Conservation (phyloP, 2,797 vertebrate genomes). For the Echeneis naucrates region DNA sequence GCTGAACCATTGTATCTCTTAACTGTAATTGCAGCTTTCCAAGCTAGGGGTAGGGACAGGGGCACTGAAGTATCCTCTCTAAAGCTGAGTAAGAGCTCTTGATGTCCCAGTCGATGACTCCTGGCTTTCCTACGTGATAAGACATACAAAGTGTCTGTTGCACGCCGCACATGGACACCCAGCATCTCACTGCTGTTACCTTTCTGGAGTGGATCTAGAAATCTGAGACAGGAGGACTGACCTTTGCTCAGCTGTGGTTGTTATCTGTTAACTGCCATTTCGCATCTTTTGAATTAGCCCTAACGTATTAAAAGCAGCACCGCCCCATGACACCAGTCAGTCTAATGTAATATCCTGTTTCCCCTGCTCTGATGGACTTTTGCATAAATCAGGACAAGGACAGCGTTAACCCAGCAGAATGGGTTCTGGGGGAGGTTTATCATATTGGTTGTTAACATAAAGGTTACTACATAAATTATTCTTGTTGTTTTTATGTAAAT, state of each 20-base stretch:
- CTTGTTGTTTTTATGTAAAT: not conserved
- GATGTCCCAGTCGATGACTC: constrained; percentile 3
- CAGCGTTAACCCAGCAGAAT: not conserved
- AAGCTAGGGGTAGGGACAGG: too few species aligned
- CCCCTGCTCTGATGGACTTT: not conserved
- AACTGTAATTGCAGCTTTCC: constrained; percentile 42
- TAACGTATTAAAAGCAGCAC: constrained; percentile 1
- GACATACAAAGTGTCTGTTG: not conserved
- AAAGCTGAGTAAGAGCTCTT: constrained; percentile 31
- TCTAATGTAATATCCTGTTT: not conserved
- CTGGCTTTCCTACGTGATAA: not conserved
- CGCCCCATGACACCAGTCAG: not conserved
- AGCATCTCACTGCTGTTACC: constrained; percentile 20
- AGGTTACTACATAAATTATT: not conserved
- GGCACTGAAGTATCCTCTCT: constrained; percentile 27
- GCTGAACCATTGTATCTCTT: constrained; percentile 30
- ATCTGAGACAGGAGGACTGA: not conserved
- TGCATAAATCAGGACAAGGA: not conserved
- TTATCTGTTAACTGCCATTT: too few species aligned
- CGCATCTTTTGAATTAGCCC: not conserved
- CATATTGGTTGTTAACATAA: not conserved
- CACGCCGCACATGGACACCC: not conserved
- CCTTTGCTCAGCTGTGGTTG: not conserved
- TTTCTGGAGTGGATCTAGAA: not conserved
- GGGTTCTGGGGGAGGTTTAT: too few species aligned